Conservation (phyloP, 2,888 invertebrate genomes). For the Trilocha varians region DNA sequence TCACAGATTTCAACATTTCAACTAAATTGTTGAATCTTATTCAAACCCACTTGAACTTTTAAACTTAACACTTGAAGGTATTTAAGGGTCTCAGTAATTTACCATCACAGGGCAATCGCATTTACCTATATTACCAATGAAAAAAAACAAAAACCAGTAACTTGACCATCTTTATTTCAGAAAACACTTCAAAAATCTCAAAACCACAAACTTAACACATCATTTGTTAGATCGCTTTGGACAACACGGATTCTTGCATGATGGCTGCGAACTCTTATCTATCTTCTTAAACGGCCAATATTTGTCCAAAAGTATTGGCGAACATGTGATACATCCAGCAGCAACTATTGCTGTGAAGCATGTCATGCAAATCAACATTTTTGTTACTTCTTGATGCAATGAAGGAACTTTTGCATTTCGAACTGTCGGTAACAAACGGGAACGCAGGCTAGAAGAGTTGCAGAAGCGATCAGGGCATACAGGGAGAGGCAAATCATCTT, state of each 20-base stretch:
- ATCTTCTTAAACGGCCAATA: slow-evolving; percentile 23
- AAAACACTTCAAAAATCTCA: too few species aligned
- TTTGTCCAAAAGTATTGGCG: slow-evolving; percentile 33
- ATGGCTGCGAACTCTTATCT: slow-evolving; percentile 4
- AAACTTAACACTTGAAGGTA: too few species aligned
- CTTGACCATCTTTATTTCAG: too few species aligned
- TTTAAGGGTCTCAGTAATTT: too few species aligned
- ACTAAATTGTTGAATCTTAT: too few species aligned
- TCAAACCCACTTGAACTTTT: too few species aligned
- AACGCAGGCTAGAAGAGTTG: slow-evolving; percentile 50
- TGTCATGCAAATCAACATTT: slow-evolving; percentile 43
- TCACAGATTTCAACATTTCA: too few species aligned
- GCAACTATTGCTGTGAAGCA: slow-evolving; percentile 35
- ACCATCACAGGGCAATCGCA: too few species aligned
- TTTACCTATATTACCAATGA: too few species aligned
- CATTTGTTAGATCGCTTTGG: slow-evolving; percentile 19
- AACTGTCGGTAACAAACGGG: slow-evolving; percentile 51
- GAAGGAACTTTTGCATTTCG: slow-evolving; percentile 38
- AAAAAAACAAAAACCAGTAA: too few species aligned
- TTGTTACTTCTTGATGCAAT: slow-evolving; percentile 39
- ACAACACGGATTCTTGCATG: slow-evolving; percentile 39
- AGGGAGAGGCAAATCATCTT: slow-evolving; percentile 63
- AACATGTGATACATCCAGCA: slow-evolving; percentile 34
- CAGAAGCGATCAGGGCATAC: slow-evolving; percentile 53
- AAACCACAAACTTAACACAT: too few species aligned